Evolutionary conservation across 2,113 vertebrate genomes (phyloP).

Genomic region (Brachyhypopomus gauderio): DNA sequence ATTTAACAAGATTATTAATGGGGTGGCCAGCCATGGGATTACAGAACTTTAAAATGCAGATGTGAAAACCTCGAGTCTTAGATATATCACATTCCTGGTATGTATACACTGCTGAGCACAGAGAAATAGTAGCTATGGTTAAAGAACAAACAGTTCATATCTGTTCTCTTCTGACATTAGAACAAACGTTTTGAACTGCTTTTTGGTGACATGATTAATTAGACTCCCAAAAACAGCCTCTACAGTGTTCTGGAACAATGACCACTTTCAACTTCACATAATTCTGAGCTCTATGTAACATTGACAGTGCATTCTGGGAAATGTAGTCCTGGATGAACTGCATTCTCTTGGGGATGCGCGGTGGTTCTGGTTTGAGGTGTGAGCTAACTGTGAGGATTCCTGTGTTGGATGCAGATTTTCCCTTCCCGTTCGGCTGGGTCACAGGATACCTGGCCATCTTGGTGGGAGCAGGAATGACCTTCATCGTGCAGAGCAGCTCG

Average conservation of each 20-base stretch:
- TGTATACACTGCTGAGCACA: too few species aligned
- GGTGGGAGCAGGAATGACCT: conserved; percentile 94
- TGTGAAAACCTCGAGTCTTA: too few species aligned
- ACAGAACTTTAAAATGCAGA: too few species aligned
- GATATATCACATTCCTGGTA: neutral
- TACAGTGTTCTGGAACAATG: too few species aligned
- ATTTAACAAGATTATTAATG: neutral
- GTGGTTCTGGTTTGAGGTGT: neutral
- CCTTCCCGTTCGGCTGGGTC: conserved; percentile 90
- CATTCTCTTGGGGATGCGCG: neutral
- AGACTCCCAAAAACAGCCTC: too few species aligned
- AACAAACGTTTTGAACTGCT: neutral
- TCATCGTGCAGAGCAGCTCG: conserved; percentile 95
- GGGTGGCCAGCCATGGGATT: neutral
- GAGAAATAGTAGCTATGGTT: too few species aligned
- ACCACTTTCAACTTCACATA: too few species aligned
- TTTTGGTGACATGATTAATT: neutral
- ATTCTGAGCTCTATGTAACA: too few species aligned
- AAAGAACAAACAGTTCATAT: too few species aligned
- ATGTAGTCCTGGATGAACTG: neutral
- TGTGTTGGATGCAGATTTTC: conserved; percentile 81
- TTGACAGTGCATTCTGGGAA: neutral
- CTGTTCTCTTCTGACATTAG: too few species aligned
- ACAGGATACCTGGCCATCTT: conserved; percentile 93
- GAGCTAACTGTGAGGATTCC: conserved; percentile 1